These are phyloP conservation scores for Myotis lucifugus DNA, from an alignment of 2,113 vertebrate species.

Conservation along the genomic window DNA sequence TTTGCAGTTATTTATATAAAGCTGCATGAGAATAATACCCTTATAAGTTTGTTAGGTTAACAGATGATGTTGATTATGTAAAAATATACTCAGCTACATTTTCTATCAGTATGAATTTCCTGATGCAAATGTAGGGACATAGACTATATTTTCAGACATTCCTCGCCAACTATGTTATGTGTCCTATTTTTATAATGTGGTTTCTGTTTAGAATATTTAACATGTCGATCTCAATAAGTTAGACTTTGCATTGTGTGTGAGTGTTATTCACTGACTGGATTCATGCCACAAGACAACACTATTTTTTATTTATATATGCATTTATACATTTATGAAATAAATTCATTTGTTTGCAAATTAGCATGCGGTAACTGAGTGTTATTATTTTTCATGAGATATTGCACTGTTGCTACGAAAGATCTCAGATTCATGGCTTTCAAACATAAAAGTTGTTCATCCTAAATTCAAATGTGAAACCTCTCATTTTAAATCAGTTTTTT, in stretches of 20 bases:
- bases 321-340: constrained; percentile 61
- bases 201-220: constrained; percentile 66
- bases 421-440: background rate
- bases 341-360: background rate
- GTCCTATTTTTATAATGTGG: background rate
- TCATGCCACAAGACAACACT: constrained; percentile 71
- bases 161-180: background rate
- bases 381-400: background rate
- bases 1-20: background rate
- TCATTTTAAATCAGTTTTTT: background rate
- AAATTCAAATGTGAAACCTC: background rate
- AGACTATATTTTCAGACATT: constrained; percentile 65
- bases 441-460: background rate
- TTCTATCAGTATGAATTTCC: constrained; percentile 32
- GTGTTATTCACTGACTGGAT: constrained; percentile 57
- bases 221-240: background rate
- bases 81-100: background rate
- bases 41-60: background rate
- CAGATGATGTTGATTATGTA: background rate
- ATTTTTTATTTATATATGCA: constrained; percentile 76
- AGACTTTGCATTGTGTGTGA: constrained; percentile 43
- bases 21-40: background rate
- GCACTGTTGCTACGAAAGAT: background rate
- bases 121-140: constrained; percentile 21
- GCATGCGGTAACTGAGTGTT: background rate